Evolutionary conservation across 2,888 invertebrate species (phyloP).

Genomic region (Apamea crenata): DNA sequence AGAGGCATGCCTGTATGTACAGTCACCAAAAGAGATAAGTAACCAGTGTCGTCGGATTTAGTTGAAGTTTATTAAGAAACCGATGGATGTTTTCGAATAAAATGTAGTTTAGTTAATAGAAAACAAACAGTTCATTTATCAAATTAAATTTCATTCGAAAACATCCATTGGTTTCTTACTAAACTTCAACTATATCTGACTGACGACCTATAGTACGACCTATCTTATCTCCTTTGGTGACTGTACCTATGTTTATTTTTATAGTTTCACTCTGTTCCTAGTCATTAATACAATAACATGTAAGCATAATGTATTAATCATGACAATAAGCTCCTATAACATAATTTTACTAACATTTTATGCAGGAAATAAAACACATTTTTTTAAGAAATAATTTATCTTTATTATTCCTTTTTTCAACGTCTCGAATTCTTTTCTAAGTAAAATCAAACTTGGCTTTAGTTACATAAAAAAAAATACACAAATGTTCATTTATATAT

Average conservation of each 20-base stretch:
- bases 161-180: no score
- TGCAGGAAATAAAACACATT: conserved; percentile 84
- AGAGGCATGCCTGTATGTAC: neutral
- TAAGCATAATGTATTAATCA: conserved; percentile 68
- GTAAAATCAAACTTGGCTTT: conserved; percentile 89
- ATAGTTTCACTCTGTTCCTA: conserved; percentile 61
- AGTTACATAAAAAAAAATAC: conserved; percentile 90
- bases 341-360: conserved; percentile 44
- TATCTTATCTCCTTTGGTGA: no score
- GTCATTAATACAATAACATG: conserved; percentile 57
- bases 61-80: no score
- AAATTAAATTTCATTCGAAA: no score
- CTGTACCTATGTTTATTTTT: conserved; percentile 8
- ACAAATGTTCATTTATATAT: conserved; percentile 87
- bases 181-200: no score
- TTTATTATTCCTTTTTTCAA: conserved; percentile 89
- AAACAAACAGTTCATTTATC: no score
- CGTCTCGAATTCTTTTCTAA: conserved; percentile 89
- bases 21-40: no score
- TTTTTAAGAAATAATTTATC: conserved; percentile 88
- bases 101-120: no score
- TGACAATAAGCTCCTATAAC: conserved; percentile 66
- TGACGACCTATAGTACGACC: no score
- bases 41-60: no score
- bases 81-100: no score